phyloP scores from a whole-genome alignment of 2,113 vertebrate species.

The Laticauda colubrina region DNA sequence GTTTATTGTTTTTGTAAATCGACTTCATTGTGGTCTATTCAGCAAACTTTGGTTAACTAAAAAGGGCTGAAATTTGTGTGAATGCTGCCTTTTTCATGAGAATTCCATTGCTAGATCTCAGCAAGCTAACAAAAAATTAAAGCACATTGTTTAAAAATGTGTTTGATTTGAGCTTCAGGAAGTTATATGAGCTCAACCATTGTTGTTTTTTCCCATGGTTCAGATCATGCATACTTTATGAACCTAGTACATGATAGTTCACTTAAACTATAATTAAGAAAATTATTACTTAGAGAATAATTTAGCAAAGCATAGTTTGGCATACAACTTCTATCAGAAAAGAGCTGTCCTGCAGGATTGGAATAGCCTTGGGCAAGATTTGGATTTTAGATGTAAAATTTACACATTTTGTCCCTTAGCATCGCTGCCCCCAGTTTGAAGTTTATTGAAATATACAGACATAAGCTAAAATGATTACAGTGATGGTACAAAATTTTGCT shows the following conservation, averaged over 20 bases:
- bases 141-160: not conserved
- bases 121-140: not conserved
- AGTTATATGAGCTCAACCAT: not conserved
- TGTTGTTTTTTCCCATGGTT: not conserved
- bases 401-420: not conserved
- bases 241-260: not conserved
- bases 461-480: not conserved
- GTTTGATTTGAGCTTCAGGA: not conserved
- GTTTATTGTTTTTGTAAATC: not conserved
- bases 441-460: not conserved
- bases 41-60: not conserved
- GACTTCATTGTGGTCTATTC: not conserved
- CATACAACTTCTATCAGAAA: not conserved
- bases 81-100: not conserved
- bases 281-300: not conserved
- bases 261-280: not conserved
- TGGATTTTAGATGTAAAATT: not conserved
- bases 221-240: not conserved
- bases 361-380: not conserved
- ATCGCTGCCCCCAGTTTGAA: not conserved
- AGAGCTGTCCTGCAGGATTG: not conserved
- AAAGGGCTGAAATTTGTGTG: not conserved
- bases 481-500: not conserved
- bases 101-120: not conserved
- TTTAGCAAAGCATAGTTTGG: not conserved